A percentile compares a stretch with the other conserved stretches of the same genome.
phyloP scores from a whole-genome alignment of 2,797 vertebrate species.

The Eremophila alpestris region DNA sequence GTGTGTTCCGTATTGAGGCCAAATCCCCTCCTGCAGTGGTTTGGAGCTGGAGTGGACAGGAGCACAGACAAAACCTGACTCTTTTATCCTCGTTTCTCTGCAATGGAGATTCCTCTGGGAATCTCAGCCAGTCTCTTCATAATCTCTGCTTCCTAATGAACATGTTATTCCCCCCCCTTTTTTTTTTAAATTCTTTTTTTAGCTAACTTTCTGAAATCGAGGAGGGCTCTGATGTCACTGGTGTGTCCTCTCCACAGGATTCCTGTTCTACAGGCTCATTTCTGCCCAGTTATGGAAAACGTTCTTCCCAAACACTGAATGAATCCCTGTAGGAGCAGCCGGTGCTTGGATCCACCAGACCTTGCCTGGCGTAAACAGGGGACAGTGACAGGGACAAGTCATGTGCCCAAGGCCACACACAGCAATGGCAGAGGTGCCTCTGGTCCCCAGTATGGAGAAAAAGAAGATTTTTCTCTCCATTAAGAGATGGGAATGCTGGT shows the following conservation, averaged over 20 bases:
- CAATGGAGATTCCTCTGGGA: background rate
- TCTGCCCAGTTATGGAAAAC: background rate
- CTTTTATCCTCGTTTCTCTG: background rate
- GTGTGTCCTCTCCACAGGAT: background rate
- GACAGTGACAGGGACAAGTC: background rate
- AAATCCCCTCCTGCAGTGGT: fast-evolving
- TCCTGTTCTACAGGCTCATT: fast-evolving
- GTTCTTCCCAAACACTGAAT: fast-evolving
- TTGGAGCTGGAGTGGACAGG: fast-evolving
- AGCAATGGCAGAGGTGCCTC: background rate
- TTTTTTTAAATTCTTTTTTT: background rate
- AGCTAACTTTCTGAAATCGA: background rate
- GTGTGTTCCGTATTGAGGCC: background rate
- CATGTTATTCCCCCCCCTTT: fast-evolving
- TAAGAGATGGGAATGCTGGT: fast-evolving
- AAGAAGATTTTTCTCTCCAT: background rate
- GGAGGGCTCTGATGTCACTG: background rate
- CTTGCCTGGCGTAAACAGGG: background rate
- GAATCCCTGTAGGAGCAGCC: background rate
- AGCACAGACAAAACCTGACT: fast-evolving
- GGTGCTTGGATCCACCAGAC: background rate
- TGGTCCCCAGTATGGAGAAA: fast-evolving
- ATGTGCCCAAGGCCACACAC: background rate
- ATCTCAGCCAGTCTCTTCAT: background rate
- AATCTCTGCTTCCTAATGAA: background rate